A percentile compares a stretch with the other conserved stretches of the same genome.
Evolutionary conservation across 2,113 vertebrate species (phyloP).

Genomic region (Tursiops truncatus): DNA sequence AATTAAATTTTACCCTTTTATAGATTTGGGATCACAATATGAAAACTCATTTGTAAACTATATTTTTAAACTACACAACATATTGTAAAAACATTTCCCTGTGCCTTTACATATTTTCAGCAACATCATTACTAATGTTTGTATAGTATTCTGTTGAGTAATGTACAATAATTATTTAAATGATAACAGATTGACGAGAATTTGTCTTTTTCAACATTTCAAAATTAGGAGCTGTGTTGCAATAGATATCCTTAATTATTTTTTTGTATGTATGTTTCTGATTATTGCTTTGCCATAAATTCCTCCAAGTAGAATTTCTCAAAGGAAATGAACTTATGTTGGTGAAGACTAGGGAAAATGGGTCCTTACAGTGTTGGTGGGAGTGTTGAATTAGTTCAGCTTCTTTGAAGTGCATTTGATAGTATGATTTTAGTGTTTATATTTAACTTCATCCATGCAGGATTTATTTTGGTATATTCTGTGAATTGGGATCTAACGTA

Average conservation of each 20-base stretch:
- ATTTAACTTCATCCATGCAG: neutral
- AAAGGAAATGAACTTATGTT: neutral
- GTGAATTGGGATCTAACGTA: neutral
- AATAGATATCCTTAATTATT: neutral
- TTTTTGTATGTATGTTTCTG: neutral
- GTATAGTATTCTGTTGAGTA: neutral
- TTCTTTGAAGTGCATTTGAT: neutral
- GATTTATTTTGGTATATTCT: conserved; percentile 43
- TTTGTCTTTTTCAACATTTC: neutral
- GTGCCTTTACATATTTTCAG: neutral
- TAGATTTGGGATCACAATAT: neutral
- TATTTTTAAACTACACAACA: neutral
- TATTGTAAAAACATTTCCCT: neutral
- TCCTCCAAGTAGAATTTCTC: neutral
- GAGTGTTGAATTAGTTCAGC: neutral
- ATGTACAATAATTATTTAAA: neutral
- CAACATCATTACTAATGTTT: neutral
- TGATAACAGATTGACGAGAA: neutral
- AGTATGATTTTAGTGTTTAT: neutral
- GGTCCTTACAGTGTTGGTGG: neutral
- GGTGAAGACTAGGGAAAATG: neutral
- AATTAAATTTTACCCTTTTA: neutral
- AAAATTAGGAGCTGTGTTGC: neutral
- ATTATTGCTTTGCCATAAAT: conserved; percentile 31
- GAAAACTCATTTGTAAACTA: neutral